A percentile compares a stretch with the other conserved stretches of the same genome.
phyloP scores from a whole-genome alignment of 2,888 invertebrate genomes.

The Heteropelma amictum region DNA sequence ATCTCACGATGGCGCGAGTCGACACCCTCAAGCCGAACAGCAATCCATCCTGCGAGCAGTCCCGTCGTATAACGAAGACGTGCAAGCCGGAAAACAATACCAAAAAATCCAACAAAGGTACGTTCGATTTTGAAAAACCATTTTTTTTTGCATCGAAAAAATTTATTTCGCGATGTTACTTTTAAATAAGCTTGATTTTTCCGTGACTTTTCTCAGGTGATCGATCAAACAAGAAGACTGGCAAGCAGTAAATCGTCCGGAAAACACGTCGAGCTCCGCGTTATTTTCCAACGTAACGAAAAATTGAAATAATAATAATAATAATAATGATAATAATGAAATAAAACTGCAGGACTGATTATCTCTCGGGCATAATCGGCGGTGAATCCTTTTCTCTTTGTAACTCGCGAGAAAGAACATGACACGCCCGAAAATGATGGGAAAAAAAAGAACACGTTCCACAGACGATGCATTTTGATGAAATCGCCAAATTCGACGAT shows the following conservation, averaged over 20 bases:
- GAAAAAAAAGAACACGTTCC: conserved; percentile 15
- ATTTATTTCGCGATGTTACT: too few species aligned
- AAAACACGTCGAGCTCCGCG: conserved; percentile 34
- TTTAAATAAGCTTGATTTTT: background rate
- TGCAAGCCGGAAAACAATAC: conserved; percentile 82
- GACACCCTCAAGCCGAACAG: conserved; percentile 90
- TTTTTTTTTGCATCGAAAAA: background rate
- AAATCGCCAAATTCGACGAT: background rate
- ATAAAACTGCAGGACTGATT: conserved; percentile 39
- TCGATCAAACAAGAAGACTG: conserved; percentile 75
- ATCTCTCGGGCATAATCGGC: conserved; percentile 45
- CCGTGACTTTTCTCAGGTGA: conserved; percentile 63
- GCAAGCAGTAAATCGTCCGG: conserved; percentile 70
- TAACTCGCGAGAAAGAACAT: conserved; percentile 30
- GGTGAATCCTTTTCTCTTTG: conserved; percentile 43
- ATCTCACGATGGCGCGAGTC: conserved; percentile 89
- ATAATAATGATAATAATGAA: too few species aligned
- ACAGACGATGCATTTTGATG: too few species aligned
- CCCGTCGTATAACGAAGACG: conserved; percentile 90
- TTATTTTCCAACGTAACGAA: conserved; percentile 33
- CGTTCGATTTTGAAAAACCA: background rate
- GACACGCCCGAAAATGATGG: conserved; percentile 13
- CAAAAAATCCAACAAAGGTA: conserved; percentile 74
- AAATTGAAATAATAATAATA: too few species aligned
- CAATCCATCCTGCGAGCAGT: conserved; percentile 90